Evolutionary conservation across 2,888 invertebrate species (phyloP).

Genomic region (Pandemis cinnamomeana): DNA sequence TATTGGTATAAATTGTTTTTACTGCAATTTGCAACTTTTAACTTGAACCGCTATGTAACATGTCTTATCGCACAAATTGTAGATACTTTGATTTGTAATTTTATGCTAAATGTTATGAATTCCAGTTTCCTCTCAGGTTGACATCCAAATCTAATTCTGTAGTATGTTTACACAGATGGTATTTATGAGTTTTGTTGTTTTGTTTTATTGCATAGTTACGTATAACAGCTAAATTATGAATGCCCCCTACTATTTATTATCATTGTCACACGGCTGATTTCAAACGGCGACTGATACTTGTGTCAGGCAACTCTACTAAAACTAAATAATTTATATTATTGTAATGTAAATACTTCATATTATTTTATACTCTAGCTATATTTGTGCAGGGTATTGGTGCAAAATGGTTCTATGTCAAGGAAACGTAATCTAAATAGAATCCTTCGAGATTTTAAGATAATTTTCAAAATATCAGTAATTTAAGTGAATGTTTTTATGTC

Average conservation of each 20-base stretch:
- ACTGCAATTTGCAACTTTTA: neutral
- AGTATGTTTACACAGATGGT: conserved; percentile 15
- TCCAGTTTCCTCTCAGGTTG: neutral
- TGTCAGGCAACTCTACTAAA: conserved; percentile 27
- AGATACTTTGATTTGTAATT: neutral
- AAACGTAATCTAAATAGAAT: conserved; percentile 3
- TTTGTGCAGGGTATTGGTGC: conserved; percentile 42
- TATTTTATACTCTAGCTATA: conserved; percentile 36
- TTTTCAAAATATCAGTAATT: conserved; percentile 34
- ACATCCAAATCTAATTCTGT: conserved; percentile 6
- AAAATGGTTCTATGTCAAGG: conserved; percentile 31
- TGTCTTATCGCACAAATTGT: conserved; percentile 2
- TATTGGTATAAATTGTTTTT: neutral
- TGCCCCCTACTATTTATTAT: conserved; percentile 14
- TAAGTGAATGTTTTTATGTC: conserved; percentile 37
- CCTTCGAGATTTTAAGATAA: conserved; percentile 31
- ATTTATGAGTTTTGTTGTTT: conserved; percentile 31
- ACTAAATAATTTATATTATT: conserved; percentile 25
- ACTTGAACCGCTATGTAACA: neutral
- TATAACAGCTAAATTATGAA: conserved; percentile 26
- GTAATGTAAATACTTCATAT: conserved; percentile 39
- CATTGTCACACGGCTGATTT: conserved; percentile 33
- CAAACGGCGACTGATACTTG: conserved; percentile 35
- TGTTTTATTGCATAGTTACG: conserved; percentile 14
- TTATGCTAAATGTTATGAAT: neutral